Conservation (phyloP, 2,888 invertebrate genomes). For the Pocota personata region DNA sequence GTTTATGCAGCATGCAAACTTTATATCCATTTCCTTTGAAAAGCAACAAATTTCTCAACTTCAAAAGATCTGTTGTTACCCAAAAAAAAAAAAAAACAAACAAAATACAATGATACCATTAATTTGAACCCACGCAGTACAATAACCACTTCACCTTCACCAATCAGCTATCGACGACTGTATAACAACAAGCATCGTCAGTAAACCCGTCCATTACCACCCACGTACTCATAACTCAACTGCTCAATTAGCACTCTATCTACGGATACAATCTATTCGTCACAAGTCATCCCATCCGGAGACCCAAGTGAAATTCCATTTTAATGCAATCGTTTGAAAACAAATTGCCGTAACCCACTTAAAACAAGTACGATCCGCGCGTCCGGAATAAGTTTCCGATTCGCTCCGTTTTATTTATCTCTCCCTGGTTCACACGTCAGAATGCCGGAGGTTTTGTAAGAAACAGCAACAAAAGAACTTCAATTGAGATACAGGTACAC, state of each 20-base stretch:
- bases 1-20: background rate
- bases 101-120: background rate
- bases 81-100: background rate
- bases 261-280: constrained; percentile 37
- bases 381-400: constrained; percentile 43
- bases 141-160: background rate
- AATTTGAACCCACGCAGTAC: background rate
- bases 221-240: constrained; percentile 57
- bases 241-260: constrained; percentile 62
- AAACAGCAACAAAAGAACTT: background rate
- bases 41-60: background rate
- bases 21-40: background rate
- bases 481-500: constrained; percentile 19
- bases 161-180: background rate
- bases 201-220: constrained; percentile 31
- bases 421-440: constrained; percentile 33
- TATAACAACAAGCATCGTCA: constrained; percentile 7
- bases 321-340: constrained; percentile 34
- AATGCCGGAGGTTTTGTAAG: constrained; percentile 41
- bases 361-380: background rate
- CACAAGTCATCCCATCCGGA: constrained; percentile 23
- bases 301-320: background rate
- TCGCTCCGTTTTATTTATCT: background rate
- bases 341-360: constrained; percentile 45
- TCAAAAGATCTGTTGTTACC: background rate